phyloP scores from a whole-genome alignment of 2,797 vertebrate species.

The Chaenodraco wilsoni region DNA sequence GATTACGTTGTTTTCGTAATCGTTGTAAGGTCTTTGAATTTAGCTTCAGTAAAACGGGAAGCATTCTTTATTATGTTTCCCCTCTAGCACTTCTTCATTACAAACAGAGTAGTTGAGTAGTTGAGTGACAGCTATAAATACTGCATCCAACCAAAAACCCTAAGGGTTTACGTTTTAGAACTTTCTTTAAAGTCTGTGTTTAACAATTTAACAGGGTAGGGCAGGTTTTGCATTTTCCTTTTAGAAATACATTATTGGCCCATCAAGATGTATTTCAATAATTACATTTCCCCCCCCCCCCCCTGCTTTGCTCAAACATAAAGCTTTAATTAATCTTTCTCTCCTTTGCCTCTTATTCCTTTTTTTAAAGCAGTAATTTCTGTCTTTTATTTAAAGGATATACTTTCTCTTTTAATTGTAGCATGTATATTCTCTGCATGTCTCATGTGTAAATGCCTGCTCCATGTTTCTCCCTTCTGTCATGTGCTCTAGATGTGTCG shows the following conservation, averaged over 20 bases:
- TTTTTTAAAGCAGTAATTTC: background rate
- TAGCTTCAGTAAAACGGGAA: background rate
- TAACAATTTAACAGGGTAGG: background rate
- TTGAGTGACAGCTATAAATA: constrained; percentile 42
- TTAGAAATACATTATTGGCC: background rate
- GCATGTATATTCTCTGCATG: background rate
- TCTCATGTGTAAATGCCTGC: constrained; percentile 30
- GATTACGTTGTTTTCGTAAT: too few relatives aligned
- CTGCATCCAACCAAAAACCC: constrained; percentile 21
- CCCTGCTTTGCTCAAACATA: background rate
- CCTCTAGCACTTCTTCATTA: constrained; percentile 12
- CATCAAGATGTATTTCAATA: background rate
- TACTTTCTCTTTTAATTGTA: background rate
- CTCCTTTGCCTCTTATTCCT: background rate
- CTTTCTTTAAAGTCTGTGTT: constrained; percentile 1
- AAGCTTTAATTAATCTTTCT: background rate
- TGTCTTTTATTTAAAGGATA: constrained; percentile 3
- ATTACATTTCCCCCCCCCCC: background rate
- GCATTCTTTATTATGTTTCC: background rate
- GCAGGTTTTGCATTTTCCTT: background rate
- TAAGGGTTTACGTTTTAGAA: background rate
- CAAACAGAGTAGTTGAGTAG: constrained; percentile 16
- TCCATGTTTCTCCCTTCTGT: constrained; percentile 56
- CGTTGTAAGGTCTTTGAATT: background rate
- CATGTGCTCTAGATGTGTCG: constrained; percentile 84